Evolutionary conservation across 1,140 invertebrate species (phyloP).

Genomic region (Scaptomyza pallida): DNA sequence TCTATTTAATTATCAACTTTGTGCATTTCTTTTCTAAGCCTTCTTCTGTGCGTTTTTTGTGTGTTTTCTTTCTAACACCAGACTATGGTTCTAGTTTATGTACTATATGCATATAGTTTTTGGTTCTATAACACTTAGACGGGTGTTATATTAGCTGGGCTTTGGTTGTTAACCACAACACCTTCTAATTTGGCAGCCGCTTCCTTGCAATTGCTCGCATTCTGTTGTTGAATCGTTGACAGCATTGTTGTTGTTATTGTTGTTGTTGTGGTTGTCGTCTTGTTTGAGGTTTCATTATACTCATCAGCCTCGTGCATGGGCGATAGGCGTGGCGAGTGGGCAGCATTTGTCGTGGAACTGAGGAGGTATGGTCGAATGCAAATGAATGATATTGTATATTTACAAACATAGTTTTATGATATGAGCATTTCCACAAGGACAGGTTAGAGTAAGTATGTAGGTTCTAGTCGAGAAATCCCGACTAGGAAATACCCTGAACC

Average conservation of each 20-base stretch:
- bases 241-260: slow-evolving; percentile 11
- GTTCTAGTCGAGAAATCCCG: too few species aligned
- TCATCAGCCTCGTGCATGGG: slow-evolving; percentile 82
- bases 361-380: slow-evolving; percentile 42
- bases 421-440: not conserved
- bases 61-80: not conserved
- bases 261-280: slow-evolving; percentile 29
- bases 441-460: too few species aligned
- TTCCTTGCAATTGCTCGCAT: slow-evolving; percentile 61
- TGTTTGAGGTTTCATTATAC: slow-evolving; percentile 50
- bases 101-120: slow-evolving; percentile 7
- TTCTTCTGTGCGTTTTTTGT: not conserved
- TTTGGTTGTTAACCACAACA: slow-evolving; percentile 30
- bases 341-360: slow-evolving; percentile 64
- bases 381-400: slow-evolving; percentile 45
- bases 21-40: slow-evolving; percentile 28
- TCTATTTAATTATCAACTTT: slow-evolving; percentile 21
- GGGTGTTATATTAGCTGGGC: slow-evolving; percentile 64
- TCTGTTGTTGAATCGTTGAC: slow-evolving; percentile 14
- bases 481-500: too few species aligned
- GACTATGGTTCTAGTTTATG: too few species aligned
- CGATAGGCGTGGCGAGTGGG: slow-evolving; percentile 73
- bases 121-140: slow-evolving; percentile 41
- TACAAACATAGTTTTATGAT: slow-evolving; percentile 3
- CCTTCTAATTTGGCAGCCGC: slow-evolving; percentile 61